Base-by-base conservation (phyloP, 64 coral and sea anemone species). In the Astreopora myriophthalma region DNA sequence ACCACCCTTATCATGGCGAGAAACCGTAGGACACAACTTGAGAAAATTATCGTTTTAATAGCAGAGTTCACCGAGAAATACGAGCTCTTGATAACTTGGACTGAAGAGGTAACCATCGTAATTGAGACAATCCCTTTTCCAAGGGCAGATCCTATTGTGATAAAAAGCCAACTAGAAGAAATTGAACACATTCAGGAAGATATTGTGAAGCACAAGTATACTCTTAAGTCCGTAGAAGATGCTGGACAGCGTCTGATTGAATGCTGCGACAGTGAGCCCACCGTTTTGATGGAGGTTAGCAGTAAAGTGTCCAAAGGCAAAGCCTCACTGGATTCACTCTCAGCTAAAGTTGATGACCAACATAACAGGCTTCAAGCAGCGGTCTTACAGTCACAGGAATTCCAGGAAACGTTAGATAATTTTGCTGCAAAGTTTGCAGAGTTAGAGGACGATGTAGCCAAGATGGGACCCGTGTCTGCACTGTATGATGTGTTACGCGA, bases 111-210 rank as follows among this genome's bases (percentile, higher is more conserved):
- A 57, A 87, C 81, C 13, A 20, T 85, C 52, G 94, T 81, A n/a
- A 85, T 99, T 22, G 87, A 99, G 35, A 89, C 86, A 55, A 52
- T 95, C 30, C 38, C 86, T 35, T 64, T 86, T 17, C 74, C 90
- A 26, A 96, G 91, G 39, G 48, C 77, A 19, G 82, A 93, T 57
- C 97, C 94, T 12, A 85, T 71, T 79, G 75, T 96, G 0, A 87
- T 87, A 0, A 99, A 90, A 64, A 81, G 71, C 31, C 94, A 99
- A 44, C 74, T 99, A 51, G 88, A 92, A 61, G 93, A 95, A 19
- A 71, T 99, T 33, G 97, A 99, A 38, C 46, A 76, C 58, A 82
- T 99, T n/a, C 94, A 95, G 33, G 97, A 96, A 48, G 90, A 95
- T 60, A 77, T 96, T 57, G 88, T 92, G 19, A 88, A 85, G 38